Evolutionary conservation across 2,888 invertebrate genomes (phyloP).

Genomic region (Hyles lineata): DNA sequence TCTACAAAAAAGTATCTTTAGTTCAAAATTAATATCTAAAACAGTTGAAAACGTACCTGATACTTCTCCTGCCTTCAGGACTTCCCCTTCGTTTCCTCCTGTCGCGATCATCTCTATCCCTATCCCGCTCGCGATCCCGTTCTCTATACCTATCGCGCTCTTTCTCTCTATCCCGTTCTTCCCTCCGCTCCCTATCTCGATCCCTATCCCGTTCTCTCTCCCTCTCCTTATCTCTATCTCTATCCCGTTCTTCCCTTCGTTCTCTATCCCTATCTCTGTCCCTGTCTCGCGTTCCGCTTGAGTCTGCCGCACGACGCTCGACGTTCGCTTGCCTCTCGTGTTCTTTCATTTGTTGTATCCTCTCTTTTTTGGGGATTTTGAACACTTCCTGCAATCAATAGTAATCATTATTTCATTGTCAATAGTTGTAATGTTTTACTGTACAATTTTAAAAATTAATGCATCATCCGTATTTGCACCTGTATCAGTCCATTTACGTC

Average conservation of each 20-base stretch:
- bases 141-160: conserved; percentile 61
- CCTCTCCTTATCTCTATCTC: conserved; percentile 58
- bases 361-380: conserved; percentile 96
- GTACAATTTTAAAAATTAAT: too few relatives aligned
- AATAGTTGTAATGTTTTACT: too few relatives aligned
- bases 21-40: not conserved
- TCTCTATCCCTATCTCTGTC: conserved; percentile 60
- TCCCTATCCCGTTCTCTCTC: conserved; percentile 57
- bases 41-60: conserved; percentile 55
- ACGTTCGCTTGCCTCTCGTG: conserved; percentile 96
- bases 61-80: conserved; percentile 77
- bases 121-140: conserved; percentile 59
- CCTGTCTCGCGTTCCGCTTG: conserved; percentile 72
- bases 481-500: too few relatives aligned
- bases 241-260: conserved; percentile 59
- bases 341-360: conserved; percentile 97
- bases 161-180: conserved; percentile 62
- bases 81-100: conserved; percentile 75
- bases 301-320: conserved; percentile 76
- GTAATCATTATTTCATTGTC: not conserved
- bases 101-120: conserved; percentile 71
- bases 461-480: too few relatives aligned
- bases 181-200: conserved; percentile 55
- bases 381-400: conserved; percentile 85
- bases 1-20: too few relatives aligned